Evolutionary conservation across 35 echinoderm and acorn worm species (phyloP).

Genomic region (Holothuria glaberrima): DNA sequence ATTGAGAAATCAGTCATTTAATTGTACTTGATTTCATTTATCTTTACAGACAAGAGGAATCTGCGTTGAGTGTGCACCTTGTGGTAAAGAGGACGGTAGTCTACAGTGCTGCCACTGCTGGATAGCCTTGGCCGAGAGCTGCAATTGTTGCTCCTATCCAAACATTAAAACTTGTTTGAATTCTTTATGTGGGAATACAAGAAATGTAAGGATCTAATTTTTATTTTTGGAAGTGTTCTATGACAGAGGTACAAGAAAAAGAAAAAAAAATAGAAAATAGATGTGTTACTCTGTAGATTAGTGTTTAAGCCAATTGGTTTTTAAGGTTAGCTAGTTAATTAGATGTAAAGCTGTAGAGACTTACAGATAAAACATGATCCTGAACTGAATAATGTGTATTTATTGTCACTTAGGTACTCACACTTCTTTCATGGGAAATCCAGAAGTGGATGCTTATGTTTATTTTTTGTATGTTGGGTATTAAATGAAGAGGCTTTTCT

Average conservation of each 20-base stretch:
- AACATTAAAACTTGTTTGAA: slow-evolving; percentile 88
- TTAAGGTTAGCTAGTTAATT: neutral
- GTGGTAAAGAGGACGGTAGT: slow-evolving; percentile 92
- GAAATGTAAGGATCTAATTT: slow-evolving; percentile 62
- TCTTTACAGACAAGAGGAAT: slow-evolving; percentile 79
- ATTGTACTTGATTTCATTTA: neutral
- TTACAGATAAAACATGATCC: neutral
- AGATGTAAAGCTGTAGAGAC: neutral
- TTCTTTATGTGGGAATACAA: slow-evolving; percentile 92
- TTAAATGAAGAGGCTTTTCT: too few species aligned
- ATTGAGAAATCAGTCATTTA: too few species aligned
- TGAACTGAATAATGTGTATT: too few species aligned
- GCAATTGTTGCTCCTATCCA: slow-evolving; percentile 96
- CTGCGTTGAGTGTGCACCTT: slow-evolving; percentile 89
- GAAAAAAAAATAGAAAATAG: too few species aligned
- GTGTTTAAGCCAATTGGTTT: neutral
- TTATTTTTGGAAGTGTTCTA: neutral
- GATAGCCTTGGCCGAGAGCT: slow-evolving; percentile 85
- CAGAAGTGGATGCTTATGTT: too few species aligned
- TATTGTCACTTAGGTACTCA: too few species aligned
- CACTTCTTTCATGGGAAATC: too few species aligned
- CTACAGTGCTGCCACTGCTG: slow-evolving; percentile 96
- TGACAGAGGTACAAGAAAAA: neutral
- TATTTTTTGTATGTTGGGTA: too few species aligned
- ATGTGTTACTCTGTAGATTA: neutral